A percentile compares a stretch with the other conserved stretches of the same genome.
Evolutionary conservation across 2,888 invertebrate species (phyloP).

Genomic region (Leptopilina drosophilae): DNA sequence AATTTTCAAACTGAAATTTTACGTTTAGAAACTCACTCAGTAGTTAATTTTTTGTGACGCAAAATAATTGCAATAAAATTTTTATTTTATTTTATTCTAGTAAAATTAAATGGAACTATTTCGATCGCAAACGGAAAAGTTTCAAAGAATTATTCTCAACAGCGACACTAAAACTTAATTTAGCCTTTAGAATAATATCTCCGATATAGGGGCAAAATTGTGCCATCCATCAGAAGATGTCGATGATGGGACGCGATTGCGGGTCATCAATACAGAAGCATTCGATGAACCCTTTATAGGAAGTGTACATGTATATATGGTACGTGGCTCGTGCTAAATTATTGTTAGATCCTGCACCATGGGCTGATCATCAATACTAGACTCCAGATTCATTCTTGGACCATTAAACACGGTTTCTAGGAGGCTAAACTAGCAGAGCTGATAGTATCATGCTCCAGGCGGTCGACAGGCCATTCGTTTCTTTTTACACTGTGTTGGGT

Average conservation of each 20-base stretch:
- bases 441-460: slow-evolving; percentile 57
- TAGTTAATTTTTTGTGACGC: no score
- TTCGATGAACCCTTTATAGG: slow-evolving; percentile 1
- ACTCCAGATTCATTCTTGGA: slow-evolving; percentile 35
- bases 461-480: slow-evolving; percentile 44
- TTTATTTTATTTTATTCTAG: no score
- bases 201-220: neutral
- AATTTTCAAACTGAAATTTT: no score
- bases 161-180: no score
- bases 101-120: no score
- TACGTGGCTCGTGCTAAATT: slow-evolving; percentile 36
- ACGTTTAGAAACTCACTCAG: no score
- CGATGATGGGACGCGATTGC: slow-evolving; percentile 3
- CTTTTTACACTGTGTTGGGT: slow-evolving; percentile 54
- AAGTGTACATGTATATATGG: neutral
- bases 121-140: no score
- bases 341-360: slow-evolving; percentile 35
- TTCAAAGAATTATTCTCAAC: no score
- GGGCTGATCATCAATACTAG: slow-evolving; percentile 33
- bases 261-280: slow-evolving; percentile 10
- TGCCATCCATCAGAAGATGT: neutral
- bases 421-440: slow-evolving; percentile 57
- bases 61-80: no score
- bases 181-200: no score
- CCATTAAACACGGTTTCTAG: slow-evolving; percentile 38